These are phyloP conservation scores for Danio choprae DNA, from an alignment of 2,797 vertebrate genomes.

Conservation along the genomic window DNA sequence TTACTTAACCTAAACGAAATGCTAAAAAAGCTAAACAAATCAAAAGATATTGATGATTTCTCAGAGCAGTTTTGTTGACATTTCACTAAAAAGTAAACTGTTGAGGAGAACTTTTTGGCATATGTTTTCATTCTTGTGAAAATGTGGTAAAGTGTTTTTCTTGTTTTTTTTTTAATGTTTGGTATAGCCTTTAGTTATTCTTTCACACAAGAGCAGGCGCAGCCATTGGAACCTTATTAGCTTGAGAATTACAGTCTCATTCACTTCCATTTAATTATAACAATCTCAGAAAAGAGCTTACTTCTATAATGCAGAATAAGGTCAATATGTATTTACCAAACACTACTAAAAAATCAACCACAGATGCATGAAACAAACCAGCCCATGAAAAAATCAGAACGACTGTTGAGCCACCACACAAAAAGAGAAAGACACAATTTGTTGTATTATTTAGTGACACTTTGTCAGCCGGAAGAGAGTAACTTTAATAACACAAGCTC, in stretches of 20 bases:
- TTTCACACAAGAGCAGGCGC: too few species aligned
- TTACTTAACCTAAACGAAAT: background rate
- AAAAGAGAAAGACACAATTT: slow-evolving; percentile 32
- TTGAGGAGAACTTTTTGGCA: background rate
- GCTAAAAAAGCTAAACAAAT: slow-evolving; percentile 5
- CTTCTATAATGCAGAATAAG: too few species aligned
- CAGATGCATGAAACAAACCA: background rate
- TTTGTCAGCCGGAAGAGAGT: slow-evolving; percentile 19
- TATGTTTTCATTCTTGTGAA: background rate
- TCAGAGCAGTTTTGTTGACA: background rate
- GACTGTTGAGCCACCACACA: background rate
- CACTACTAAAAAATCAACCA: too few species aligned
- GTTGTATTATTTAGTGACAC: slow-evolving; percentile 55
- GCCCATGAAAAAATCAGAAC: background rate
- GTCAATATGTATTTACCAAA: too few species aligned
- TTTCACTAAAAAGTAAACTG: background rate
- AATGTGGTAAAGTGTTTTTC: background rate
- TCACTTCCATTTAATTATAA: too few species aligned
- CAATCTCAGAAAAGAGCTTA: too few species aligned
- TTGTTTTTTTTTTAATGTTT: too few species aligned
- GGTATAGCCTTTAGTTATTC: too few species aligned
- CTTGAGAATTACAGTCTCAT: too few species aligned
- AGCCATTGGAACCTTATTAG: too few species aligned
- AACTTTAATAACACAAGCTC: slow-evolving; percentile 43
- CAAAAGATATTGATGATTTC: background rate